These are phyloP conservation scores for Urocynchramus pylzowi DNA, from an alignment of 2,113 vertebrate species.

Conservation along the genomic window DNA sequence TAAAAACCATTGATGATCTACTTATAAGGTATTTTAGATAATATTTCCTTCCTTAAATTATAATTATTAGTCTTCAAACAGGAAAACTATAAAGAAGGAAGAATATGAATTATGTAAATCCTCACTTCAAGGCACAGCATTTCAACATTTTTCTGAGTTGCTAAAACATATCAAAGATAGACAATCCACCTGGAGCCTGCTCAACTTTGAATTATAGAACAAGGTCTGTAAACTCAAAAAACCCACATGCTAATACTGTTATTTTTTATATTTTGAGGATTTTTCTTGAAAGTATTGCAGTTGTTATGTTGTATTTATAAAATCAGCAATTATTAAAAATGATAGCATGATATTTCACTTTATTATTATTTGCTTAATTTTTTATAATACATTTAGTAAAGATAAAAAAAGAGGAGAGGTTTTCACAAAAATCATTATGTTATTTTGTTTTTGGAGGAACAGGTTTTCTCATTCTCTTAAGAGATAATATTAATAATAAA, in stretches of 20 bases:
- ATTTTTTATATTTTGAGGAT: not conserved
- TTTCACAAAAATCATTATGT: not conserved
- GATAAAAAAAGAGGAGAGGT: not conserved
- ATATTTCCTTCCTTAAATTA: not conserved
- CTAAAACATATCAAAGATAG: not conserved
- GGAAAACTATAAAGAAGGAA: not conserved
- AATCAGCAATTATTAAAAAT: not conserved
- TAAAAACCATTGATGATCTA: not conserved
- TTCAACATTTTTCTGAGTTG: not conserved
- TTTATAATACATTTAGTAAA: not conserved
- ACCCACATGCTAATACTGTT: not conserved
- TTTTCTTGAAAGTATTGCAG: not conserved
- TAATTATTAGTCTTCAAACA: not conserved
- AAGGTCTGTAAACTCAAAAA: not conserved
- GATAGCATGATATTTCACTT: not conserved
- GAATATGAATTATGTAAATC: not conserved
- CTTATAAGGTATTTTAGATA: not conserved
- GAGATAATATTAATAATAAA: not conserved
- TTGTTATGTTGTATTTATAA: not conserved
- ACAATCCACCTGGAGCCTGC: not conserved
- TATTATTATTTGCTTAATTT: not conserved
- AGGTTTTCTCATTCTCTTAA: not conserved
- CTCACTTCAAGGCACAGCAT: not conserved
- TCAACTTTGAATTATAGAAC: not conserved
- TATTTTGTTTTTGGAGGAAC: not conserved